Evolutionary conservation across 1,140 invertebrate genomes (phyloP), one percentile per base, ranked within the genome.

Genomic region (Zaprionus nigranus): DNA sequence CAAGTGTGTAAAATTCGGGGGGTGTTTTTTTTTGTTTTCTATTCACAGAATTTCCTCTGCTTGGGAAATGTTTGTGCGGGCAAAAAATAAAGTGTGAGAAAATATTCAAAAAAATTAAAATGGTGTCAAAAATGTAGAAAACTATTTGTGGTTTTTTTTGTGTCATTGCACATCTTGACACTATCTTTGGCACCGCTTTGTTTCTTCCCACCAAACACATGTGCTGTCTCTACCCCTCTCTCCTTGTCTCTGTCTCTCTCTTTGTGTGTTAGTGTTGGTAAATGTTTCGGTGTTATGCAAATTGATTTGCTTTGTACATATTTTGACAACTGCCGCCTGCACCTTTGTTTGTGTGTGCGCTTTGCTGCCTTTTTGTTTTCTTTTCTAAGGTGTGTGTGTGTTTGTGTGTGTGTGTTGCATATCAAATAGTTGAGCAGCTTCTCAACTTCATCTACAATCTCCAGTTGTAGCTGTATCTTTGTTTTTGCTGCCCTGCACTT

Each of bases 261-360:
- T 49, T 49, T 54, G 40, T 67, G 49, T 75, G 49, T 59, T 26
- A 63, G 53, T 60, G 54, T 64, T 40, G 74, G 54, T 66, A 62
- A 66, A 67, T 67, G 68, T 71, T 74, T 68, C 46, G 61, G 56
- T 79, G 76, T 75, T 90, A 90, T 90, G 85, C 85, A 90, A 90
- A 90, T 90, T 90, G 84, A 81, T 88, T 84, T 81, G 65, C 63
- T 81, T 90, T 88, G 77, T 81, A 75, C 70, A 87, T 88, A 83
- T 88, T 87, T 87, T 90, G 84, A 83, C 81, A 83, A 85, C 61
- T 72, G 51, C 76, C 81, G 57, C 76, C 81, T 90, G 76, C 82
- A 40, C 85, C 85, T 90, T 79, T 84, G 66, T 84, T 83, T 86
- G 72, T 74, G 72, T 74, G 53, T 71, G 53, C 61, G 62, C 57